These are phyloP conservation scores for Imbricaverruca yamaguchii DNA, from an alignment of 2,888 invertebrate species.

Conservation along the genomic window DNA sequence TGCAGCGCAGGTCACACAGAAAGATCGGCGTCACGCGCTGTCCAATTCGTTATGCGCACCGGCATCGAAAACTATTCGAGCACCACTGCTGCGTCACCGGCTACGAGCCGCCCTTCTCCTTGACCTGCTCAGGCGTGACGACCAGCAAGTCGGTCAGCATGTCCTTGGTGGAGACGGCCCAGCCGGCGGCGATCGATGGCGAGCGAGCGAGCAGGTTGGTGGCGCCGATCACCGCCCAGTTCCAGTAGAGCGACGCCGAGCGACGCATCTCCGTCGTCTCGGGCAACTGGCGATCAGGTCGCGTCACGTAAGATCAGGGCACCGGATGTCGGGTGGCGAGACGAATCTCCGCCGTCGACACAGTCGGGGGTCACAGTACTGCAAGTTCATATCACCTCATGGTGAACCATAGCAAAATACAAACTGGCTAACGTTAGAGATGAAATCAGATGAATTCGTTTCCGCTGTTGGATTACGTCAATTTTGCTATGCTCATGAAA, in stretches of 20 bases:
- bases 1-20: no score
- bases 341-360: neutral
- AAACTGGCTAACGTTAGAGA: neutral
- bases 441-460: neutral
- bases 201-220: neutral
- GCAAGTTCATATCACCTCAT: neutral
- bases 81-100: no score
- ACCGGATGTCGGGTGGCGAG: neutral
- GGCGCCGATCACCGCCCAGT: neutral
- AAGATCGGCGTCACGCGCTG: no score
- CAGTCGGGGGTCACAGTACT: no score
- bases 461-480: neutral
- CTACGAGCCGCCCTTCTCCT: neutral
- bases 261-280: constrained; percentile 4
- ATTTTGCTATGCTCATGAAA: no score
- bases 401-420: neutral
- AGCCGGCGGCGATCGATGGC: neutral
- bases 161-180: constrained; percentile 4
- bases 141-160: neutral
- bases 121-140: constrained; percentile 1
- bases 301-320: no score
- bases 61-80: no score
- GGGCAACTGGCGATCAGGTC: neutral
- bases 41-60: no score
- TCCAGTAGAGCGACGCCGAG: neutral